Evolutionary conservation across 2,888 invertebrate genomes (phyloP).

Genomic region (Saturnia japonica): DNA sequence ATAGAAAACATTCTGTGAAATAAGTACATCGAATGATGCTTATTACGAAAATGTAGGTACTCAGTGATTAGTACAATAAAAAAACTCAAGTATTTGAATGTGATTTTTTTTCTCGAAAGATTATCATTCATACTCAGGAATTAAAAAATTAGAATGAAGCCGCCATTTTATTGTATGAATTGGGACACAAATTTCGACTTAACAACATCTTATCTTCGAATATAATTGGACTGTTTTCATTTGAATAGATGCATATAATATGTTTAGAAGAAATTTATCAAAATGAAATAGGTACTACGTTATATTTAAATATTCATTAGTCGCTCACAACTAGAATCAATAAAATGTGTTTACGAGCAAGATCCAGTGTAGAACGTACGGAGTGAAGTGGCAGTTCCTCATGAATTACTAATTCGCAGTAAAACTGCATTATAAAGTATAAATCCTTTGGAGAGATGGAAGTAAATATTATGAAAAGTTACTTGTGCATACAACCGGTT

Average conservation of each 20-base stretch:
- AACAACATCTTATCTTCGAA: too few relatives aligned
- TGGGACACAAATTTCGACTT: too few relatives aligned
- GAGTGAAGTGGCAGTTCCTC: conserved; percentile 21
- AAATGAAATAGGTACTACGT: background rate
- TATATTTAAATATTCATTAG: conserved; percentile 59
- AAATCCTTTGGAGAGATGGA: background rate
- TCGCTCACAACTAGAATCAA: conserved; percentile 61
- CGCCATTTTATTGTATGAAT: too few relatives aligned
- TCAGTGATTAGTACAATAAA: too few relatives aligned
- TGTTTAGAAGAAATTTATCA: background rate
- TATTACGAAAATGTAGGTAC: too few relatives aligned
- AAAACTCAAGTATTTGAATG: too few relatives aligned
- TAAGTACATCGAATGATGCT: too few relatives aligned
- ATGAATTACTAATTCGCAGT: conserved; percentile 57
- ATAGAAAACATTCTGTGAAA: too few relatives aligned
- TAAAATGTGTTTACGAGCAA: conserved; percentile 69
- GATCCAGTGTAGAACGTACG: conserved; percentile 59
- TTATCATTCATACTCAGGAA: too few relatives aligned
- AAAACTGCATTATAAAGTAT: conserved; percentile 27
- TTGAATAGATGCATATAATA: background rate
- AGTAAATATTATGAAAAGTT: background rate
- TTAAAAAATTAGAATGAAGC: too few relatives aligned
- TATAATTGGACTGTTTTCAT: too few relatives aligned
- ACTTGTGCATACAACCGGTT: background rate
- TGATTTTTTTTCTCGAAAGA: too few relatives aligned